Base-by-base conservation (phyloP, 2,797 vertebrate species). In the Graptemys geographica region DNA sequence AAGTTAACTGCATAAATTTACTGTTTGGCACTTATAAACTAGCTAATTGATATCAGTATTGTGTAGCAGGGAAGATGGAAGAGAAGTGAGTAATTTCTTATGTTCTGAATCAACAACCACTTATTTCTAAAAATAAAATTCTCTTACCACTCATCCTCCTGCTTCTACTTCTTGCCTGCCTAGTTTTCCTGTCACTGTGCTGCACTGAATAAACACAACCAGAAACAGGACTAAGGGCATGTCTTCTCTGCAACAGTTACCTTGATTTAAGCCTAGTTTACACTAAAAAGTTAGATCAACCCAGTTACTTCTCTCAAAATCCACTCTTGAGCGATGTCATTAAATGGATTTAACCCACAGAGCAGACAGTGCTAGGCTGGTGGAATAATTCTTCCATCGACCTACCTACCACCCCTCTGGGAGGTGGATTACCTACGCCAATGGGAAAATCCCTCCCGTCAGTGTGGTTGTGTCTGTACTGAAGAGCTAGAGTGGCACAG, bases 21-120 rank as follows among this genome's bases (percentile, higher is more conserved):
- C 52, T 94, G 84, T 57, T 85, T 93, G 89, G 87, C 87, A 95
- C 95, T 94, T 96, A 6, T 9, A 86, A 97, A 84, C 7, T 53
- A 90, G 59, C 49, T 94, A 96, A 96, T 96, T 96, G 96, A 93
- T 89, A 93, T 74, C 80, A 95, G 94, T 96, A 96, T 91, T 94
- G 92, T 95, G 90, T 49, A 87, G 49, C 87, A 18, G 65, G 95
- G 53, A 92, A 95, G 94, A 95, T 94, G 93, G 74, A 91, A 93
- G 94, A 84, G 37, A 90, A 93, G 96, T 96, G 94, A 93, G 86
- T 96, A 94, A 97, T 96, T 95, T 93, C 80, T 94, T 93, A 81
- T 93, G 53, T 96, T 96, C 87, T 55, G 87, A 81, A 5, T 81
- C 56, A 96, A 52, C 81, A 91, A 47, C 49, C 47, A 90, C 53